Conservation (phyloP, 2,797 vertebrate species). For the Notolepis coatsorum region DNA sequence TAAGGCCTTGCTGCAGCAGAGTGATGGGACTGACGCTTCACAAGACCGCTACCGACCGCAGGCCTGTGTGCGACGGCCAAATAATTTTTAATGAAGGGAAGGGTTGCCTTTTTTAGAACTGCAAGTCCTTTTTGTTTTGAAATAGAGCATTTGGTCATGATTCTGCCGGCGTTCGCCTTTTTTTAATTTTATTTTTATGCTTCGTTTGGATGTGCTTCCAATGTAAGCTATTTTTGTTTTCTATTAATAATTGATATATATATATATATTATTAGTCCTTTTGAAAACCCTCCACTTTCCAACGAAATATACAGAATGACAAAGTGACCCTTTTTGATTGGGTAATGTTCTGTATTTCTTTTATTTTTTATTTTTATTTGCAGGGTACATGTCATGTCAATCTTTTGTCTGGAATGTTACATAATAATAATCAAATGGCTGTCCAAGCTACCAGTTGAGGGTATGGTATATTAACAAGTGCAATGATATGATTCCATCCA, state of each 20-base stretch:
- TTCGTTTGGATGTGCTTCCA: constrained; percentile 31
- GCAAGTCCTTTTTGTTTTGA: constrained; percentile 27
- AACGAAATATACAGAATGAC: constrained; percentile 10
- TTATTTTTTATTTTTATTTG: neutral
- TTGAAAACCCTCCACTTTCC: constrained; percentile 20
- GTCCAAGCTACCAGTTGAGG: constrained; percentile 17
- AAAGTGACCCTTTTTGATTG: constrained; percentile 9
- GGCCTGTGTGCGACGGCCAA: constrained; percentile 21
- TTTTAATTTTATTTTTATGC: constrained; percentile 15
- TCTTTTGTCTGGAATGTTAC: neutral
- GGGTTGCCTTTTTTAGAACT: constrained; percentile 33
- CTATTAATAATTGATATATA: constrained; percentile 14
- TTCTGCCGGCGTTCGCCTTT: constrained; percentile 17
- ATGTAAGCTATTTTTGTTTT: constrained; percentile 9
- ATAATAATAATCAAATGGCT: neutral
- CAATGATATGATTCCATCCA: constrained; percentile 39
- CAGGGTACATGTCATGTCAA: neutral
- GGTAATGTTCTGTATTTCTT: neutral
- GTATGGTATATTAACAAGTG: neutral
- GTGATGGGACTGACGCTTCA: constrained; percentile 33
- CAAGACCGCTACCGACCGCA: constrained; percentile 14
- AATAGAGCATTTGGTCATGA: constrained; percentile 35
- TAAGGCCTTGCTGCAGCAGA: constrained; percentile 31
- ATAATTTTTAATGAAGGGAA: constrained; percentile 14
- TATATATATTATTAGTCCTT: constrained; percentile 7